Evolutionary conservation across 2,888 invertebrate genomes (phyloP), one percentile per base, ranked within the genome.

Genomic region (Microplitis manilae): DNA sequence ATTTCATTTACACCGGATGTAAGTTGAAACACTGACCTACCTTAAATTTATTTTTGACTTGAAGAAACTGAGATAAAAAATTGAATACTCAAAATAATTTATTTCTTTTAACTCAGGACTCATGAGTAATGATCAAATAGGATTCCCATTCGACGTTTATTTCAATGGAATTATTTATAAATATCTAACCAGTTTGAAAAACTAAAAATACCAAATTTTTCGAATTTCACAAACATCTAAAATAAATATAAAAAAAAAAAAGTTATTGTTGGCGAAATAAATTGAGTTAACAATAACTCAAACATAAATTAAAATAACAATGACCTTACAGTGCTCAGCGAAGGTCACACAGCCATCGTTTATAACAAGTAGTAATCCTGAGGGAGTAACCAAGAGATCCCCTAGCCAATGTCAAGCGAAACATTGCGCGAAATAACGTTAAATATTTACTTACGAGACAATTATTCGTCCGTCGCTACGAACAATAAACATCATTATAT

Each of bases 401-500:
- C 70, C 38, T 61, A n/a, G 17, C 75, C 50, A 77, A 20, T 39
- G 65, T 70, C 72, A 83, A 84, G 84, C 86, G 89, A 88, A 88
- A 87, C 89, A 89, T 89, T 88, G 87, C 87, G 86, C 88, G 89
- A 90, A 89, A 90, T 90, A 90, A 89, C 87, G 89, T 90, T 90
- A 90, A 90, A 90, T 89, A 89, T 90, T 90, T 89, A 88, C 89
- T 84, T 85, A 85, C 80, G 86, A 79, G 82, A 81, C 81, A 81
- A 84, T 84, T 82, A 83, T 84, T 81, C 76, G 86, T 87, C 85
- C 88, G 85, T 84, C 82, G 81, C 84, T 68, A 61, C 65, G 74
- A 86, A 87, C 87, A 88, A 89, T 90, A 89, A 90, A 89, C 89
- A 90, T 90, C 89, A 89, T 90, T 90, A 90, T 88, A 88, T 89